Evolutionary conservation across 64 coral and sea anemone species (phyloP).

Genomic region (Exaiptasia diaphana): DNA sequence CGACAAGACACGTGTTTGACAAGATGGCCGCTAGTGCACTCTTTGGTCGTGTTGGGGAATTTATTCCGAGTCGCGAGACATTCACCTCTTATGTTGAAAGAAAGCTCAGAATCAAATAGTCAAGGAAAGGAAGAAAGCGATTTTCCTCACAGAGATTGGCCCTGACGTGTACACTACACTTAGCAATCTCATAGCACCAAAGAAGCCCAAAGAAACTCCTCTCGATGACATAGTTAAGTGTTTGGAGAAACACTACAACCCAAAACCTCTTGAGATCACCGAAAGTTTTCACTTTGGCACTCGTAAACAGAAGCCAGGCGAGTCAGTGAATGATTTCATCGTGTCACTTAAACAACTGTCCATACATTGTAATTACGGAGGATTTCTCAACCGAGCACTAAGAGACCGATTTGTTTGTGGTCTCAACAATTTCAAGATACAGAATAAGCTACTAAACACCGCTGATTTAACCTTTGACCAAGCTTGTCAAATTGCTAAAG

Average conservation of each 20-base stretch:
- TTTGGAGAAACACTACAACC: conserved; percentile 47
- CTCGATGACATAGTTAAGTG: conserved; percentile 13
- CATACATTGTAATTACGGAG: conserved; percentile 51
- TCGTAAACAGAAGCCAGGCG: conserved; percentile 23
- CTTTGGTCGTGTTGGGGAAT: conserved; percentile 44
- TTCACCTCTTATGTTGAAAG: conserved; percentile 62
- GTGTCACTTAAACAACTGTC: conserved; percentile 1
- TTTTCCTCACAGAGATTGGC: conserved; percentile 62
- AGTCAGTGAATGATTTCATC: conserved; percentile 21
- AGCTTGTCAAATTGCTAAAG: conserved; percentile 49
- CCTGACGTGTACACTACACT: conserved; percentile 48
- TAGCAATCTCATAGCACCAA: conserved; percentile 38
- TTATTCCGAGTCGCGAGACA: conserved; percentile 18
- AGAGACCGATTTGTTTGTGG: conserved; percentile 54
- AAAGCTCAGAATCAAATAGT: conserved; percentile 43
- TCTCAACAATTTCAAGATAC: conserved; percentile 42
- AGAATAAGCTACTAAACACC: conserved; percentile 67
- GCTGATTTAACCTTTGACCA: conserved; percentile 38
- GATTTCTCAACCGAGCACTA: conserved; percentile 25
- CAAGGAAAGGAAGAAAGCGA: conserved; percentile 56
- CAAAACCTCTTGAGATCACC: conserved; percentile 27
- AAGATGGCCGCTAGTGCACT: conserved; percentile 35
- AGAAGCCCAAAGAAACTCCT: conserved; percentile 39
- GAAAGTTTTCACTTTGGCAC: conserved; percentile 60
- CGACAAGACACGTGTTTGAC: too few species aligned